Evolutionary conservation across 2,888 invertebrate species (phyloP), one percentile per base, ranked within the genome.

Genomic region (Cosmopolites sordidus): DNA sequence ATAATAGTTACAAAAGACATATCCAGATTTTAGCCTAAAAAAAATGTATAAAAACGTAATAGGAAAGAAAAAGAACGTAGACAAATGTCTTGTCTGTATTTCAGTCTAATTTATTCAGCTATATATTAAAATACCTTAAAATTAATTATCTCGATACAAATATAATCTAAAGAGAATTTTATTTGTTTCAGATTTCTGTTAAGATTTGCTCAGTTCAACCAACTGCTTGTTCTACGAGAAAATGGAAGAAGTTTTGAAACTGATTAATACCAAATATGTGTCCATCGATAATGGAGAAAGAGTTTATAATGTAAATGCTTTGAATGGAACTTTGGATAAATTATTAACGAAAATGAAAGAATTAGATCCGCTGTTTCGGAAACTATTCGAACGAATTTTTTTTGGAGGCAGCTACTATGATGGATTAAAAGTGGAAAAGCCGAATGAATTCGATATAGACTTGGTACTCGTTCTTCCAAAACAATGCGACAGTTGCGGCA

Each of bases 361-460:
- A 5, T 9, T 30, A 12, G 44, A 51, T 14, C 2, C 39, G 8
- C 16, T 49, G 15, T 58, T 58, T 47, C 16, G 14, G 1, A 41
- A 17, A 16, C 49, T 67, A 3, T 75, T 54, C 47, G 50, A 60
- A 39, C 58, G 45, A n/a, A 67, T 72, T 1, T 69, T 75, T 49
- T 79, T 73, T 57, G 79, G 78, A 0, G 83, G 83, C 11, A 82
- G 82, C 61, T 82, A 75, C 27, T 81, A 77, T 54, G 83, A 83
- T 61, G 75, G 75, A 12, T 75, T 82, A 17, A 79, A 79, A 66
- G 76, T 82, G 0, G 75, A 76, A 1, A 74, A 75, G 48, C 77
- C 82, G 14, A 77, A 80, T 52, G 83, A 83, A 62, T 83, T 78
- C 59, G 83, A 83, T 62, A 73, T 82, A 66, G 79, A 82, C 67